Base-by-base conservation (phyloP, 2,113 vertebrate genomes). In the Dasyprocta punctata region DNA sequence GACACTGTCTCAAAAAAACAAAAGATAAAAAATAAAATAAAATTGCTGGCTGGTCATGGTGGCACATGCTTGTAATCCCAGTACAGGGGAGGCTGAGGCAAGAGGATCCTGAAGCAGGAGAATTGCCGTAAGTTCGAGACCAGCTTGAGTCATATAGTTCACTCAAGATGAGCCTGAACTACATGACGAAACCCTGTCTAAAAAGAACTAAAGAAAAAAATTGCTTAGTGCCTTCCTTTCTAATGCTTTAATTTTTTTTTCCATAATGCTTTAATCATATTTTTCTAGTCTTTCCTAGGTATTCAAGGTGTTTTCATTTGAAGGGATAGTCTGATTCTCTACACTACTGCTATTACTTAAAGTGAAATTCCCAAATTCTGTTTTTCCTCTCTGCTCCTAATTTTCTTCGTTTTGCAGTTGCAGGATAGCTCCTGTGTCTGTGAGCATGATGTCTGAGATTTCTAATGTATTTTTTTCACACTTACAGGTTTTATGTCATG, bases 221-320 rank as follows among this genome's bases (percentile, higher is more conserved):
- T 92, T 95, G 13, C 10, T 96, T 61, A 90, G 38, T 92, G 41
- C 67, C 86, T 90, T 85, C 30, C 94, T 90, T 56, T 84, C 24
- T 73, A 2, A 56, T 93, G 69, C n/a, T 92, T 94, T 96, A 84
- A n/a, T n/a, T 61, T 65, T 65, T 65, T 65, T 65, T 65, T 90
- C 61, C 85, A 11, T 80, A 5, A 56, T 93, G 69, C 36, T 90
- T 95, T 96, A 85, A 87, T 41, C n/a, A 90, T 88, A 47, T 20
- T 73, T 84, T 88, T 86, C 17, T 54, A 14, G 61, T 90, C 54
- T 86, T 63, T 52, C 41, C 3, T 7, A 44, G 1, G 49, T 85
- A 89, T 81, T 95, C 38, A 77, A 47, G 44, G 47, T 93, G 47
- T 92, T 93, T 90, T 75, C 47, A 38, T 38, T 81, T 89, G 49